Conservation (phyloP, 2,888 invertebrate species). For the Nemurella pictetii region DNA sequence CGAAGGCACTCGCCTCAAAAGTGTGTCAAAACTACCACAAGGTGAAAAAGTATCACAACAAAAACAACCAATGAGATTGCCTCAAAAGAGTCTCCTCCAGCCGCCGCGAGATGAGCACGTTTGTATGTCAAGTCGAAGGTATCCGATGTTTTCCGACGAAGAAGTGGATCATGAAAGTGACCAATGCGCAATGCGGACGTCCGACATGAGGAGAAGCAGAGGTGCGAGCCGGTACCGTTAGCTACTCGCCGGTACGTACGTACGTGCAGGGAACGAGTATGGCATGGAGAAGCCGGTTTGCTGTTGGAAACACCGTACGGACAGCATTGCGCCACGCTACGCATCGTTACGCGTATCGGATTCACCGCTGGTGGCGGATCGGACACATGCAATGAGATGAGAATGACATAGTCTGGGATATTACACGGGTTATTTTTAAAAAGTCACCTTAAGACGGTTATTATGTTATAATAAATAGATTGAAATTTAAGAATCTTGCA, state of each 20-base stretch:
- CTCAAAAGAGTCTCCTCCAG: not conserved
- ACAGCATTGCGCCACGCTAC: too few relatives aligned
- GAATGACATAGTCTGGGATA: too few relatives aligned
- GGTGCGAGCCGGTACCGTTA: not conserved
- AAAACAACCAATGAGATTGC: not conserved
- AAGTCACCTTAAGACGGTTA: not conserved
- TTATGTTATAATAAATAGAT: not conserved
- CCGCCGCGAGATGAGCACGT: not conserved
- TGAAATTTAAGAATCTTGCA: too few relatives aligned
- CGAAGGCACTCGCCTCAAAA: not conserved
- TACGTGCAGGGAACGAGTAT: not conserved
- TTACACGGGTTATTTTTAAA: not conserved
- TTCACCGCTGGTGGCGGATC: too few relatives aligned
- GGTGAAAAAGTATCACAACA: not conserved
- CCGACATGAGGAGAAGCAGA: not conserved
- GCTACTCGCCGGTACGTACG: not conserved
- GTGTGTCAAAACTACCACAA: not conserved
- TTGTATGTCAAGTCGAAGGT: not conserved
- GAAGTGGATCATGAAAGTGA: conserved; percentile 7
- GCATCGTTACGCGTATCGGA: too few relatives aligned
- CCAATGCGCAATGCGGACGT: conserved; percentile 4
- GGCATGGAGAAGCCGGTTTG: not conserved
- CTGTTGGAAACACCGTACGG: too few relatives aligned
- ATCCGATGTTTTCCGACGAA: not conserved
- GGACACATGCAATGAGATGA: too few relatives aligned